phyloP scores from a whole-genome alignment of 2,888 invertebrate genomes.

The Torymus tubicola region DNA sequence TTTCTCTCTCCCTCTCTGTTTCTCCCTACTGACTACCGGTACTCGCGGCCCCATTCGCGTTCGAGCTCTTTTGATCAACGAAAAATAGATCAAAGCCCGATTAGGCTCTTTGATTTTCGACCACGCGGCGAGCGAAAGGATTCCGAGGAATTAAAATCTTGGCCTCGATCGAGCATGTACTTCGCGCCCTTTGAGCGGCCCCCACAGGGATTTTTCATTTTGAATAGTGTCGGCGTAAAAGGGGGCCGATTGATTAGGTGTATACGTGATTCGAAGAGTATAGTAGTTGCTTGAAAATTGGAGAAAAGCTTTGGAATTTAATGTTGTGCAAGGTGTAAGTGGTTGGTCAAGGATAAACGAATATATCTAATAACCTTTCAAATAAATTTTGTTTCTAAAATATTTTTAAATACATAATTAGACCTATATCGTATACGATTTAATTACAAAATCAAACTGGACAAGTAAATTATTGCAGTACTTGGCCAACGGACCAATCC shows the following conservation, averaged over 20 bases:
- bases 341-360: too few species aligned
- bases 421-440: too few species aligned
- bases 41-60: constrained; percentile 1
- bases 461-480: too few species aligned
- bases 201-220: constrained; percentile 27
- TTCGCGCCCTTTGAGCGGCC: neutral
- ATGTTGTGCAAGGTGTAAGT: neutral
- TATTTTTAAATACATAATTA: too few species aligned
- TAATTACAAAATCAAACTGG: too few species aligned
- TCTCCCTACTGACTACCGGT: neutral
- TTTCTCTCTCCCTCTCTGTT: too few species aligned
- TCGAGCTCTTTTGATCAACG: constrained; percentile 39
- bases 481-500: too few species aligned
- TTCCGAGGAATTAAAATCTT: constrained; percentile 26
- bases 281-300: neutral
- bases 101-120: constrained; percentile 41
- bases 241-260: neutral
- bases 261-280: neutral
- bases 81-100: constrained; percentile 49
- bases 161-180: constrained; percentile 6
- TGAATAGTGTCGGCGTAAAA: neutral
- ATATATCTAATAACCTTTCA: too few species aligned
- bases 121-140: neutral
- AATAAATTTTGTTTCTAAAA: too few species aligned
- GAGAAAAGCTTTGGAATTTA: neutral